Evolutionary conservation across 2,797 vertebrate genomes (phyloP).

Genomic region (Parotocinclus haroldoi): DNA sequence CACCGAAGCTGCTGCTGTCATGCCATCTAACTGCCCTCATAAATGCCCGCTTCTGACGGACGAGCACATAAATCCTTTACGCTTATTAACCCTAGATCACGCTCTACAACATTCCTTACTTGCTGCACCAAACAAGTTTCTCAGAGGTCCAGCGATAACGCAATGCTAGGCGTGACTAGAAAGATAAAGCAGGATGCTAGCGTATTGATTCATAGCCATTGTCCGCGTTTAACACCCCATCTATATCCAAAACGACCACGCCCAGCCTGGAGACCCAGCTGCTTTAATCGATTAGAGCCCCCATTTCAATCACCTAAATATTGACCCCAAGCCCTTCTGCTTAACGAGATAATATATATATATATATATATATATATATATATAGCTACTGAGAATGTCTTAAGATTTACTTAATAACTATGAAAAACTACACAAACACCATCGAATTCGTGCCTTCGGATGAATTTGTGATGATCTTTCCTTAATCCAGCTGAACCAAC

Average conservation of each 20-base stretch:
- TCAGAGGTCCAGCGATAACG: not conserved
- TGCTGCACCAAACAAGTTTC: not conserved
- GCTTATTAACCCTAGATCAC: not conserved
- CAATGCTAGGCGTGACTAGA: not conserved
- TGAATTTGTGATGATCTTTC: too few relatives aligned
- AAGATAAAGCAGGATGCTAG: not conserved
- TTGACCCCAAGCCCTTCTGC: constrained; percentile 14
- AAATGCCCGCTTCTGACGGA: not conserved
- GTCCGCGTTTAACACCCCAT: not conserved
- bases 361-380: too few relatives aligned
- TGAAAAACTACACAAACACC: not conserved
- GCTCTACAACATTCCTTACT: not conserved
- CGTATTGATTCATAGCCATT: not conserved
- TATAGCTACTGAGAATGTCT: not conserved
- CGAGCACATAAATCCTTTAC: not conserved
- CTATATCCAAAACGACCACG: not conserved
- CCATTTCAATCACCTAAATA: not conserved
- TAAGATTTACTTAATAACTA: not conserved
- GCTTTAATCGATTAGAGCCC: constrained; percentile 22
- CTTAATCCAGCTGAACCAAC: too few relatives aligned
- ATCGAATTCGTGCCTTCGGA: not conserved
- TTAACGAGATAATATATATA: not conserved
- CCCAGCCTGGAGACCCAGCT: constrained; percentile 29
- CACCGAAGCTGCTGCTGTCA: not conserved
- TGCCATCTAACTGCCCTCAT: not conserved